Evolutionary conservation across 2,888 invertebrate genomes (phyloP).

Genomic region (Aphidoletes aphidimyza): DNA sequence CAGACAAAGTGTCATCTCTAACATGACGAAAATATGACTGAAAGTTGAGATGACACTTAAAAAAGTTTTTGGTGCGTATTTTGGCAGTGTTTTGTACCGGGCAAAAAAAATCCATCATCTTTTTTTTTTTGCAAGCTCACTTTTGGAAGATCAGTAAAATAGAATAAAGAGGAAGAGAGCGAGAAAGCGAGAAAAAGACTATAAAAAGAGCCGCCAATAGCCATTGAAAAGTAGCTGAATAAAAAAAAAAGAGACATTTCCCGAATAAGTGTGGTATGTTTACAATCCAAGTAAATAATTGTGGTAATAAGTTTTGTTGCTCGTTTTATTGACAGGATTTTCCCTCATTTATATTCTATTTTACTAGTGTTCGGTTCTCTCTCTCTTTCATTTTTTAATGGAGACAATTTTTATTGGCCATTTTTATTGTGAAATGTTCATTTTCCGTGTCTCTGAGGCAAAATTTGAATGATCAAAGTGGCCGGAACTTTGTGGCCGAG

Average conservation of each 20-base stretch:
- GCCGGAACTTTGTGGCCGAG: neutral
- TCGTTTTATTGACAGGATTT: slow-evolving; percentile 1
- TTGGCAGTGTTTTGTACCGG: slow-evolving; percentile 13
- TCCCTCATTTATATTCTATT: slow-evolving; percentile 4
- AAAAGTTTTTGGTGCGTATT: neutral
- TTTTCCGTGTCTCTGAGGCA: no score
- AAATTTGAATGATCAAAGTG: neutral
- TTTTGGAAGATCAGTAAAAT: neutral
- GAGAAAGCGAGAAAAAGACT: neutral
- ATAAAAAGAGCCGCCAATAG: neutral
- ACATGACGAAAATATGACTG: neutral
- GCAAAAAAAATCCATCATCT: neutral
- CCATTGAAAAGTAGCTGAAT: neutral
- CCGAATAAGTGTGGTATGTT: neutral
- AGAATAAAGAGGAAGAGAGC: neutral
- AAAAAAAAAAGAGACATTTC: neutral
- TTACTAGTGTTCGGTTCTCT: neutral
- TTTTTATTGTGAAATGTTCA: neutral
- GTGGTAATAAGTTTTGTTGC: slow-evolving; percentile 23
- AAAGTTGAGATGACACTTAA: slow-evolving; percentile 30
- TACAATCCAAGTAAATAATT: slow-evolving; percentile 30
- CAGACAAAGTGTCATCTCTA: neutral
- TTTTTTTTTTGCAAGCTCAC: neutral
- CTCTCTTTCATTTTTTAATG: no score
- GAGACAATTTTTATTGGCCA: neutral